phyloP scores from a whole-genome alignment of 2,797 vertebrate genomes.

The Spinibarbus caldwelli region DNA sequence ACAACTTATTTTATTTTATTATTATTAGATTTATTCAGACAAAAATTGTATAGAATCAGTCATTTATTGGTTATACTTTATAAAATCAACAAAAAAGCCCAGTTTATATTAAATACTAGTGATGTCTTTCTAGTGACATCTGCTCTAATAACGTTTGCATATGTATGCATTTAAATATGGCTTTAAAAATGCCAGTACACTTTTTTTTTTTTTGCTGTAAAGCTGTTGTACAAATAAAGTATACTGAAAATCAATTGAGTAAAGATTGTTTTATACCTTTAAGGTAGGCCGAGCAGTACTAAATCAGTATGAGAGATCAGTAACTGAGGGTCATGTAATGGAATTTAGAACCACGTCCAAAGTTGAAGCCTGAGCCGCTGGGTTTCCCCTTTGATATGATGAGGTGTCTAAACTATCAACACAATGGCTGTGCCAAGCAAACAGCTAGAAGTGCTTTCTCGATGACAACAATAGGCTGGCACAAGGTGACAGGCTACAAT shows the following conservation, averaged over 20 bases:
- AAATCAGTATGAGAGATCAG: slow-evolving; percentile 2
- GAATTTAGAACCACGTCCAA: slow-evolving; percentile 13
- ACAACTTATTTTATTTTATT: no score
- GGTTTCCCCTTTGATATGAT: slow-evolving; percentile 34
- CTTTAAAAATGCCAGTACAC: not conserved
- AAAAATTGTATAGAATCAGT: not conserved
- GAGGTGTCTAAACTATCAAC: slow-evolving; percentile 32
- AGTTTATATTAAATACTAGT: not conserved
- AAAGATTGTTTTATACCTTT: not conserved
- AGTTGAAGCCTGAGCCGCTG: slow-evolving; percentile 11
- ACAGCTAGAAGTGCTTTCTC: not conserved
- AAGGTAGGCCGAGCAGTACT: not conserved
- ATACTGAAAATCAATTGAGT: not conserved
- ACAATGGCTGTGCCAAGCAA: slow-evolving; percentile 9
- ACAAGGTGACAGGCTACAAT: not conserved
- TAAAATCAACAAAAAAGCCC: not conserved
- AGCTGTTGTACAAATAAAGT: not conserved
- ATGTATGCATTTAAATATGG: not conserved
- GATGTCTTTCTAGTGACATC: not conserved
- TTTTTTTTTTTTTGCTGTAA: not conserved
- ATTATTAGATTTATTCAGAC: no score
- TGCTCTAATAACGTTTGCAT: not conserved
- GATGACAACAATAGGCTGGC: slow-evolving; percentile 28
- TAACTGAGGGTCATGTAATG: slow-evolving; percentile 1
- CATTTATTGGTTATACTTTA: not conserved